phyloP scores from a whole-genome alignment of 2,113 vertebrate genomes.

The Clarias magur region DNA sequence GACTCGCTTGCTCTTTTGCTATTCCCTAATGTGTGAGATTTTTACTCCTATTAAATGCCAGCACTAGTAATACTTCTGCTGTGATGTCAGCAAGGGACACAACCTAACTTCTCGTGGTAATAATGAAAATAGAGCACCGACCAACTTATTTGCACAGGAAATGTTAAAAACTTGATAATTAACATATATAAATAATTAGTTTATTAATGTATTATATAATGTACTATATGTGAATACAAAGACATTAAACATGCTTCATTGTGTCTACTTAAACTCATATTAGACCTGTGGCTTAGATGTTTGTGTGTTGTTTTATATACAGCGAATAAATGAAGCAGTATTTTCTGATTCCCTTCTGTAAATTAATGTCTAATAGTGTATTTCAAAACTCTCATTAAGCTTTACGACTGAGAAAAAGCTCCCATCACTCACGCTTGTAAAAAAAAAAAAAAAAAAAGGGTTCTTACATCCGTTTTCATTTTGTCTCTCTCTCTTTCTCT shows the following conservation, averaged over 20 bases:
- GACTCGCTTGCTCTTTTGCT: background rate
- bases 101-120: background rate
- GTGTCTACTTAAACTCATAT: background rate
- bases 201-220: no score
- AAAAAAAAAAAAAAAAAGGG: background rate
- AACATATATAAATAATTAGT: no score
- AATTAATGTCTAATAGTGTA: constrained; percentile 48
- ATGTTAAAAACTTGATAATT: constrained; percentile 44
- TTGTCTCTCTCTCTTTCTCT: constrained; percentile 14
- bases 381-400: constrained; percentile 57
- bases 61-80: background rate
- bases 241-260: background rate
- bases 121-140: background rate
- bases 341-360: constrained; percentile 42
- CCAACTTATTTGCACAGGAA: constrained; percentile 1
- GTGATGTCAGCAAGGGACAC: background rate
- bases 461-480: background rate
- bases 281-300: constrained; percentile 52
- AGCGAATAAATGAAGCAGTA: constrained; percentile 70
- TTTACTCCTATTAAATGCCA: background rate
- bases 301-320: constrained; percentile 62
- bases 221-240: background rate
- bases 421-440: background rate
- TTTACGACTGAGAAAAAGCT: background rate
- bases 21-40: background rate